phyloP scores from a whole-genome alignment of 2,888 invertebrate genomes.

The Ferrisia virgata region DNA sequence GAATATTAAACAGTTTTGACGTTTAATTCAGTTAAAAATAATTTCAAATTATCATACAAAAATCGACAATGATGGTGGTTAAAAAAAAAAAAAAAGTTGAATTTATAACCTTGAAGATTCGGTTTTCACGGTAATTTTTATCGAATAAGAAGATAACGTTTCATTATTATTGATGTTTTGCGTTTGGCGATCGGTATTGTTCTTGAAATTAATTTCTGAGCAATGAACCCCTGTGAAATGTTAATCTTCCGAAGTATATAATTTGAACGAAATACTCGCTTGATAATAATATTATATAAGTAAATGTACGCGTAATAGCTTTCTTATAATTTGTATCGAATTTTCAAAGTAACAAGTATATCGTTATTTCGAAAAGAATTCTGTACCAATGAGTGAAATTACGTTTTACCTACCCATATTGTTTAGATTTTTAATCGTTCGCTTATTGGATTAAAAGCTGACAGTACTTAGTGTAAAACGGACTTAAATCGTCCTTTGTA shows the following conservation, averaged over 20 bases:
- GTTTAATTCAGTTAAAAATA: not conserved
- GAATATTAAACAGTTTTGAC: not conserved
- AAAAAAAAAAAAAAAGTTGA: not conserved
- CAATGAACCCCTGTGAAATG: no score
- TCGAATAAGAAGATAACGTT: not conserved
- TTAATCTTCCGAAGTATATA: no score
- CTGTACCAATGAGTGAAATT: no score
- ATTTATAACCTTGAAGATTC: not conserved
- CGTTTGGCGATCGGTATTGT: not conserved
- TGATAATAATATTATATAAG: no score
- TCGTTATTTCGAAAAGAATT: no score
- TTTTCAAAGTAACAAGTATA: no score
- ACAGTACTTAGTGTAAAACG: constrained; percentile 32
- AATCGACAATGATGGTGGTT: not conserved
- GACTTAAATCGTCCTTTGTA: constrained; percentile 35
- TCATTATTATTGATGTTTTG: not conserved
- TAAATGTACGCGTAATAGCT: no score
- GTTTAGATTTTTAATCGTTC: not conserved
- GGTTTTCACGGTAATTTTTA: not conserved
- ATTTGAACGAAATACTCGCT: no score
- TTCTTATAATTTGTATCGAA: no score
- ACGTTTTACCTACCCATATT: no score
- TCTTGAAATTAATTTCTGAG: no score
- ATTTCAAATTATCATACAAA: not conserved
- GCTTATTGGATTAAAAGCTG: constrained; percentile 22